Conservation (phyloP, 2,797 vertebrate genomes). For the Tarsius wallacei region DNA sequence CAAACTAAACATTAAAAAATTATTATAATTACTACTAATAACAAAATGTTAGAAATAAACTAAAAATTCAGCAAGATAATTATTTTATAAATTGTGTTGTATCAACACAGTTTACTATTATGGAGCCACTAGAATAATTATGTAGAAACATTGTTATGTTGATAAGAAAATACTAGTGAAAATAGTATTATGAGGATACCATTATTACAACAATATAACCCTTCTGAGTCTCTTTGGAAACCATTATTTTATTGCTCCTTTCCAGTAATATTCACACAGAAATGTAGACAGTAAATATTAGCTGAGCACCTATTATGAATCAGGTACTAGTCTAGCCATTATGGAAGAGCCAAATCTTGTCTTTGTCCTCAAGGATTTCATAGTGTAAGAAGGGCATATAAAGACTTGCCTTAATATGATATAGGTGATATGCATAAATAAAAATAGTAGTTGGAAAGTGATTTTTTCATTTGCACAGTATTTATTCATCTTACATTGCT, state of each 20-base stretch:
- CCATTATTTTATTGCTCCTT: not conserved
- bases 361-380: not conserved
- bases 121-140: constrained; percentile 18
- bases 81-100: constrained; percentile 48
- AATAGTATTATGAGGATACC: constrained; percentile 39
- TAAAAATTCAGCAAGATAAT: constrained; percentile 27
- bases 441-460: constrained; percentile 31
- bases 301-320: not conserved
- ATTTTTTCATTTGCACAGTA: constrained; percentile 45
- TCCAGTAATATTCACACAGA: not conserved
- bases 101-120: constrained; percentile 36
- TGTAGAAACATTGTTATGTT: constrained; percentile 12
- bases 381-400: not conserved
- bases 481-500: constrained; percentile 5
- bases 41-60: constrained; percentile 42
- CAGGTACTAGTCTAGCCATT: not conserved
- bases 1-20: not conserved
- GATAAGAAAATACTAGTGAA: constrained; percentile 11
- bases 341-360: not conserved
- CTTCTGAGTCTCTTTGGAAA: constrained; percentile 1
- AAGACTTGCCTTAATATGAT: not conserved
- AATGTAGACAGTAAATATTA: not conserved
- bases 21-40: not conserved
- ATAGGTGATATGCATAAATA: constrained; percentile 2
- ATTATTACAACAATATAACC: not conserved